Evolutionary conservation across 2,113 vertebrate species (phyloP).

Genomic region (Crotalus horridus): DNA sequence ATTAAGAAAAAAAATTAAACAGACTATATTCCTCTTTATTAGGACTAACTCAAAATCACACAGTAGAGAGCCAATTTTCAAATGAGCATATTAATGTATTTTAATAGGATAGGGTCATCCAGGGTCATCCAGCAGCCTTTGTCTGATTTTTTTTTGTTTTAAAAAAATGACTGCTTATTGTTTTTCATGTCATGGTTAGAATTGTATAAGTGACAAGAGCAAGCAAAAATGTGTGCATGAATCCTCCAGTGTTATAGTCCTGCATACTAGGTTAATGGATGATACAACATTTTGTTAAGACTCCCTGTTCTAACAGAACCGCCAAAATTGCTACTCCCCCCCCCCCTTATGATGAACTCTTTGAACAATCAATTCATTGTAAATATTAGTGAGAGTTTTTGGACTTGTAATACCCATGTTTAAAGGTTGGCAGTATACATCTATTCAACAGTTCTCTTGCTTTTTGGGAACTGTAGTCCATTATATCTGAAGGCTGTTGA

Average conservation of each 20-base stretch:
- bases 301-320: neutral
- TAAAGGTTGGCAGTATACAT: neutral
- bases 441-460: neutral
- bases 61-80: neutral
- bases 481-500: neutral
- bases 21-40: neutral
- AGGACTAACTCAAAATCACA: neutral
- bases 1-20: neutral
- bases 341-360: no score
- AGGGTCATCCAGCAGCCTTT: neutral
- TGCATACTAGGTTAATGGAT: neutral
- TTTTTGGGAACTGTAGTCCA: neutral
- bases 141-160: neutral
- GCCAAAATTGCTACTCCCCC: neutral
- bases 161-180: neutral
- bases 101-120: neutral
- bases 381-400: neutral
- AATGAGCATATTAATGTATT: neutral
- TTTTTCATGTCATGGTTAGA: neutral
- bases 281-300: neutral
- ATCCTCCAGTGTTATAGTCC: neutral
- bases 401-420: neutral
- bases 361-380: neutral
- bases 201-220: neutral
- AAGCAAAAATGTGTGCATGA: neutral